Evolutionary conservation across 2,797 vertebrate genomes (phyloP).

Genomic region (Lepilemur ruficaudatus): DNA sequence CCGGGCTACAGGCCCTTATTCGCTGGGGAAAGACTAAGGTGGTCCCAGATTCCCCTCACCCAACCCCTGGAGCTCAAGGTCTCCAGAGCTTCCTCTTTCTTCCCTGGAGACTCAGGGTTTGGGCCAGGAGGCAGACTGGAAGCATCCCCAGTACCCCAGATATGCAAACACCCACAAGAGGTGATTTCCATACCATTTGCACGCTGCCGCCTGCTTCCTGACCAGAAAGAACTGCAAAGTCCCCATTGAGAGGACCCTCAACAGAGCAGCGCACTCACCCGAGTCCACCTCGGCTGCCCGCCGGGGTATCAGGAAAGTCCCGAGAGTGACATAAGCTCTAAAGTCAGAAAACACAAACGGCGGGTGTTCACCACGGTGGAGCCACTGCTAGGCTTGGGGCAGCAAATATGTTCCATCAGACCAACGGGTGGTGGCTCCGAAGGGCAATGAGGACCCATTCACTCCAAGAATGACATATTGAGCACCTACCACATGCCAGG

Average conservation of each 20-base stretch:
- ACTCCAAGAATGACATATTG: neutral
- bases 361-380: neutral
- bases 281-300: neutral
- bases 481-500: neutral
- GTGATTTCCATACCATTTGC: conserved; percentile 53
- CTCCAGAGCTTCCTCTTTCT: neutral
- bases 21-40: neutral
- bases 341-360: neutral
- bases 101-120: neutral
- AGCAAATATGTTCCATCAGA: neutral
- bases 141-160: neutral
- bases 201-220: neutral
- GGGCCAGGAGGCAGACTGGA: neutral
- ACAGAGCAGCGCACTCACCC: neutral
- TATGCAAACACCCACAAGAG: conserved; percentile 17
- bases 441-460: neutral
- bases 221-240: conserved; percentile 4
- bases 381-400: fast-evolving
- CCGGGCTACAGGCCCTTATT: conserved; percentile 39
- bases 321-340: neutral
- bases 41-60: neutral
- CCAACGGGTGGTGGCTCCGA: neutral
- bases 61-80: neutral
- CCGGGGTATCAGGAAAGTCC: neutral
- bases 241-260: neutral